Percentiles rank a stretch among this genome's conserved stretches.
phyloP scores from a whole-genome alignment of 2,888 invertebrate genomes.

The Leptodirus hochenwartii region DNA sequence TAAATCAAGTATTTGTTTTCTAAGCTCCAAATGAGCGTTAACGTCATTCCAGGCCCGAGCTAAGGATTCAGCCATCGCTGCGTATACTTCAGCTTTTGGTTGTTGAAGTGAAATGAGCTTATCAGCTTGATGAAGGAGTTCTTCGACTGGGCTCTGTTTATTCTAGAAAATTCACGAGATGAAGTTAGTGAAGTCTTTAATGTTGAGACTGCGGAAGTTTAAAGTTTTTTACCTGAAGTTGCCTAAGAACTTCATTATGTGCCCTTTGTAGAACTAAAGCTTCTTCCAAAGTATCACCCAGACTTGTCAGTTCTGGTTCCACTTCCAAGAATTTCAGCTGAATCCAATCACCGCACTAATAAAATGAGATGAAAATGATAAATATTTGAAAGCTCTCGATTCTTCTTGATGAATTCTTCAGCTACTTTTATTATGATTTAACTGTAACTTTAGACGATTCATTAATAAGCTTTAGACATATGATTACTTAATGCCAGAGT shows the following conservation, averaged over 20 bases:
- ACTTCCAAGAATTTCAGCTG: constrained; percentile 73
- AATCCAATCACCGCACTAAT: constrained; percentile 66
- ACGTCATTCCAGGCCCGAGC: constrained; percentile 69
- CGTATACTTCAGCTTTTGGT: constrained; percentile 61
- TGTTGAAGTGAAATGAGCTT: constrained; percentile 59
- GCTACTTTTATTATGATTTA: too few species aligned
- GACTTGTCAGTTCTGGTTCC: constrained; percentile 62
- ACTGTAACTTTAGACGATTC: too few species aligned
- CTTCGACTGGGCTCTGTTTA: constrained; percentile 77
- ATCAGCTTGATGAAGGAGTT: constrained; percentile 73
- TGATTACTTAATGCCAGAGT: too few species aligned
- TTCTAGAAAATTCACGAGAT: constrained; percentile 40
- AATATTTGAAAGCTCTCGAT: too few species aligned
- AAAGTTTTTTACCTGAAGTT: constrained; percentile 48
- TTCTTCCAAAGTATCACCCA: constrained; percentile 59
- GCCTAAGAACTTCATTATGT: constrained; percentile 66
- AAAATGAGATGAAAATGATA: constrained; percentile 16
- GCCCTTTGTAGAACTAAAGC: constrained; percentile 55
- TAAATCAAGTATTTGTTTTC: constrained; percentile 57
- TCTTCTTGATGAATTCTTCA: too few species aligned
- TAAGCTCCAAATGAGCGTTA: constrained; percentile 54
- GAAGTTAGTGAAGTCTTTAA: too few species aligned
- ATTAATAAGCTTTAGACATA: too few species aligned
- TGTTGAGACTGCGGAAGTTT: constrained; percentile 7
- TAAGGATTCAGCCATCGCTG: constrained; percentile 72